Evolutionary conservation across 2,888 invertebrate species (phyloP).

Genomic region (Ichneumoninae sp.): DNA sequence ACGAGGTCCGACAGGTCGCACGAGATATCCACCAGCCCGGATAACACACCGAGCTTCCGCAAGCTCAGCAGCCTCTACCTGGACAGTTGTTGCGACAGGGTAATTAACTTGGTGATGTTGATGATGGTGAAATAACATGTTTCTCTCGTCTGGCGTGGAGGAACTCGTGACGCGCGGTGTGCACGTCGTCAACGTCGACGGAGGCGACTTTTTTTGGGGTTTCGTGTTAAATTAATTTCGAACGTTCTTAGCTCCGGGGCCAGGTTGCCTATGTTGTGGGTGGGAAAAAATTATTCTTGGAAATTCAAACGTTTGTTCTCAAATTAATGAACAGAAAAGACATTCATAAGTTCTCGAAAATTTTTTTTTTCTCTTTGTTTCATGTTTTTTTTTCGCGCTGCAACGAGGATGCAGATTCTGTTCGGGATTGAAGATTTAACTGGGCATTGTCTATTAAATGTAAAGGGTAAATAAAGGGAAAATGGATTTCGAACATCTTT

Average conservation of each 20-base stretch:
- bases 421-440: too few relatives aligned
- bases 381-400: not conserved
- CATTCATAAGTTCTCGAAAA: not conserved
- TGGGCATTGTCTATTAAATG: too few relatives aligned
- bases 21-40: conserved; percentile 82
- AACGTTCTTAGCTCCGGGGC: not conserved
- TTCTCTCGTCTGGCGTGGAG: conserved; percentile 3
- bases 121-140: conserved; percentile 25
- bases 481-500: too few relatives aligned
- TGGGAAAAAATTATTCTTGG: not conserved
- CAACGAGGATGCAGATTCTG: too few relatives aligned
- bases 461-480: too few relatives aligned
- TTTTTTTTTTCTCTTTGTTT: too few relatives aligned
- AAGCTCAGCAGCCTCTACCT: conserved; percentile 83
- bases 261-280: not conserved
- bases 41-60: conserved; percentile 86
- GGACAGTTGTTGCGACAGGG: conserved; percentile 75
- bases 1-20: conserved; percentile 76
- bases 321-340: not conserved
- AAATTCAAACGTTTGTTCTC: not conserved
- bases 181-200: conserved; percentile 29
- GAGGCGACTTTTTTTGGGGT: conserved; percentile 19
- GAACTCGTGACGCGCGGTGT: not conserved
- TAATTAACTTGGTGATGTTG: conserved; percentile 64
- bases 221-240: too few relatives aligned